Conservation (phyloP, 2,797 vertebrate species). For the Microchirus variegatus region DNA sequence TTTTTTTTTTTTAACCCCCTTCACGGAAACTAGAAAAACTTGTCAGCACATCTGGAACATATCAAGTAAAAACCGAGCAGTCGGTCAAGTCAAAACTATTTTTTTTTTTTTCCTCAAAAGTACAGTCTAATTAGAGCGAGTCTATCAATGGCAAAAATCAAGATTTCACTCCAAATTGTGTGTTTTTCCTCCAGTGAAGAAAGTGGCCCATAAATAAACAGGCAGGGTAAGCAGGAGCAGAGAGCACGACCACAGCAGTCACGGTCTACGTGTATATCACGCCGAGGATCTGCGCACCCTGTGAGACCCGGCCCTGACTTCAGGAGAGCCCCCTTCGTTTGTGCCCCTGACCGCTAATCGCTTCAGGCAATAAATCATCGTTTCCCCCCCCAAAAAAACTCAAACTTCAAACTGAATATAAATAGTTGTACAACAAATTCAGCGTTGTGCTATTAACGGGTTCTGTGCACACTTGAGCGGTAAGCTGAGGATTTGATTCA, state of each 20-base stretch:
- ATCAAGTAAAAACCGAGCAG: slow-evolving; percentile 70
- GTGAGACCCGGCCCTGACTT: slow-evolving; percentile 47
- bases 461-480: slow-evolving; percentile 48
- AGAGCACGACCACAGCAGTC: slow-evolving; percentile 67
- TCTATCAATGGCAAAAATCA: slow-evolving; percentile 74
- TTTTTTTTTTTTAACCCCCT: slow-evolving; percentile 5
- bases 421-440: slow-evolving; percentile 72
- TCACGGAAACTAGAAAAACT: slow-evolving; percentile 64
- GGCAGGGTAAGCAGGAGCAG: slow-evolving; percentile 30
- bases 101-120: slow-evolving; percentile 18
- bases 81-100: slow-evolving; percentile 68
- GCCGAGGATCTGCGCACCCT: slow-evolving; percentile 63
- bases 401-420: slow-evolving; percentile 72
- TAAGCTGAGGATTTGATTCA: slow-evolving; percentile 53
- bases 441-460: slow-evolving; percentile 64
- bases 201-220: slow-evolving; percentile 74
- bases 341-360: slow-evolving; percentile 68
- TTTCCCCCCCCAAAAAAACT: too few species aligned
- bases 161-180: slow-evolving; percentile 67
- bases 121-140: slow-evolving; percentile 64
- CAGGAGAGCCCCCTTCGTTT: slow-evolving; percentile 47
- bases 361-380: slow-evolving; percentile 70
- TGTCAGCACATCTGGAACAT: slow-evolving; percentile 80
- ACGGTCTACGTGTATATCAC: slow-evolving; percentile 58
- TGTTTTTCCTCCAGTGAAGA: slow-evolving; percentile 71